Evolutionary conservation across 2,888 invertebrate genomes (phyloP).

Genomic region (Cheilosia soror): DNA sequence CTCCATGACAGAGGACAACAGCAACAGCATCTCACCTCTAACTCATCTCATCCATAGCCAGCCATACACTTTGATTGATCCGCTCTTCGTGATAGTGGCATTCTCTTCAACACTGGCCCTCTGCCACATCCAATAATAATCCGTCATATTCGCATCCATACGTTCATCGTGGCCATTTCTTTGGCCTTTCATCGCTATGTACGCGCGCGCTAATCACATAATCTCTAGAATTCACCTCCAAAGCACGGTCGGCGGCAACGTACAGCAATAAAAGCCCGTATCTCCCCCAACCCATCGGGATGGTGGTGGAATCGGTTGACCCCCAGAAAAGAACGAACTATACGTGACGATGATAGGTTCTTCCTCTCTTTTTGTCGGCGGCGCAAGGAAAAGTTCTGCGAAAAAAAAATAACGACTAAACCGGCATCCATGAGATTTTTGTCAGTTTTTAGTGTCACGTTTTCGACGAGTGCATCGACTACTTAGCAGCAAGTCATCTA

Average conservation of each 20-base stretch:
- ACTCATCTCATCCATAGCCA: constrained; percentile 12
- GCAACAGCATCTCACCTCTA: constrained; percentile 39
- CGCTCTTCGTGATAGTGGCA: constrained; percentile 69
- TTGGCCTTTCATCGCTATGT: constrained; percentile 38
- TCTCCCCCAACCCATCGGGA: constrained; percentile 50
- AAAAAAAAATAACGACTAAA: background rate
- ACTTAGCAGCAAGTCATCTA: constrained; percentile 67
- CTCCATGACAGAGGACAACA: constrained; percentile 11
- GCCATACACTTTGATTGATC: constrained; percentile 68
- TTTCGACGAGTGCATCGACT: constrained; percentile 68
- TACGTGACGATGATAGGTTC: constrained; percentile 65
- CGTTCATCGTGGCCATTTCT: constrained; percentile 21
- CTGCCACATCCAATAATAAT: constrained; percentile 59
- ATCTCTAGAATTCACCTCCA: constrained; percentile 64
- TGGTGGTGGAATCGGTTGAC: constrained; percentile 64
- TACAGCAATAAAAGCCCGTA: constrained; percentile 51
- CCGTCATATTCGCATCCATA: constrained; percentile 66
- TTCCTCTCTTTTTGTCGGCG: constrained; percentile 68
- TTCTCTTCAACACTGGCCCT: constrained; percentile 34
- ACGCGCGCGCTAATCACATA: constrained; percentile 69
- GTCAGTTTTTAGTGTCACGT: constrained; percentile 68
- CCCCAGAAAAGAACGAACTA: constrained; percentile 57
- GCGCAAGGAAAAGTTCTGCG: constrained; percentile 34
- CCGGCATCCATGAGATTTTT: constrained; percentile 63
- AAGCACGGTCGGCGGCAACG: constrained; percentile 58